phyloP scores from a whole-genome alignment of 2,113 vertebrate genomes.

The Melanocharis versteri region DNA sequence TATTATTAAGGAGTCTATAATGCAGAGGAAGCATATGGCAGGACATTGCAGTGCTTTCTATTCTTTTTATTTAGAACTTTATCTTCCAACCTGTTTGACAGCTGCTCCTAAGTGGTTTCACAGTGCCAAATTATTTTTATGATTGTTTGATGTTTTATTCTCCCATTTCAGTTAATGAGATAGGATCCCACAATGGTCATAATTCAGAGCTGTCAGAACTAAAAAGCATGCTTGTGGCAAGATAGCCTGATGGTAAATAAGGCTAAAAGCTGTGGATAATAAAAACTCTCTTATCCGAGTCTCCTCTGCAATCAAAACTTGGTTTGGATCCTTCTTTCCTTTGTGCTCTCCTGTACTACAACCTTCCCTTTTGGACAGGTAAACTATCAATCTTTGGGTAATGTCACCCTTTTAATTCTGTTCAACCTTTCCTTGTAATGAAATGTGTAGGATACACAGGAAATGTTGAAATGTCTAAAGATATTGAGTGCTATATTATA shows the following conservation, averaged over 20 bases:
- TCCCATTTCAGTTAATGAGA: constrained; percentile 94
- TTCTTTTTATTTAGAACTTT: constrained; percentile 88
- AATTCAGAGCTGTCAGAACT: constrained; percentile 89
- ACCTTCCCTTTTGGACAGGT: constrained; percentile 32
- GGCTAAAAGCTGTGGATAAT: constrained; percentile 79
- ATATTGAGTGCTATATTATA: constrained; percentile 77
- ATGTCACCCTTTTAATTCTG: constrained; percentile 58
- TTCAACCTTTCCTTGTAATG: constrained; percentile 68
- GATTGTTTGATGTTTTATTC: constrained; percentile 92
- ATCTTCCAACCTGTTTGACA: constrained; percentile 90
- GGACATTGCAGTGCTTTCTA: constrained; percentile 73
- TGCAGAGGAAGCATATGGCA: constrained; percentile 80
- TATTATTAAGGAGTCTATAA: constrained; percentile 90
- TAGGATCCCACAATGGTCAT: constrained; percentile 90
- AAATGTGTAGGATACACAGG: constrained; percentile 64
- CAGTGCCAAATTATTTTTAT: constrained; percentile 95
- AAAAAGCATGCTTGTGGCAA: constrained; percentile 84
- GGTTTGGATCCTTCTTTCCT: constrained; percentile 66
- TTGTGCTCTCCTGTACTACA: constrained; percentile 37
- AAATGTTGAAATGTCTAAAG: constrained; percentile 70
- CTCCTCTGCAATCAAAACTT: constrained; percentile 72
- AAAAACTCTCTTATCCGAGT: constrained; percentile 73
- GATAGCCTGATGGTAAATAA: constrained; percentile 81
- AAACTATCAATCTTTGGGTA: constrained; percentile 41
- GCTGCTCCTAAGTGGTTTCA: constrained; percentile 89